Conservation (phyloP, 2,888 invertebrate genomes). For the Acleris holmiana region DNA sequence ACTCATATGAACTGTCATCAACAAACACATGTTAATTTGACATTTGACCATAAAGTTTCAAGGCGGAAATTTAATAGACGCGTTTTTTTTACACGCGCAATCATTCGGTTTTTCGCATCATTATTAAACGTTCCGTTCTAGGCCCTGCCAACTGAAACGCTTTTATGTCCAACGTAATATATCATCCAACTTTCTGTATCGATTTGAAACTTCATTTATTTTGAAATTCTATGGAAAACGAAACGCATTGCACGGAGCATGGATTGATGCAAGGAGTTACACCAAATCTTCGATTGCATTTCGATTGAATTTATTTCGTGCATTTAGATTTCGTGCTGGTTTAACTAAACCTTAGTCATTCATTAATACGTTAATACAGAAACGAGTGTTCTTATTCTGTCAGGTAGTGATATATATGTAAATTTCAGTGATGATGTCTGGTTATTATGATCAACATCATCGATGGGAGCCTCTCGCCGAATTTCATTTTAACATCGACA, state of each 20-base stretch:
- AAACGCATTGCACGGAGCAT: conserved; percentile 8
- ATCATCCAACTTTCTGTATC: not conserved
- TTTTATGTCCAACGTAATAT: not conserved
- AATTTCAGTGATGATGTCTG: conserved; percentile 64
- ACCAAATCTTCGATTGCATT: conserved; percentile 9
- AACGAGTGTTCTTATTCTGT: not conserved
- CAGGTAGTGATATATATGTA: conserved; percentile 5
- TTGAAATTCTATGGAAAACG: conserved; percentile 3
- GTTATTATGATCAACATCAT: conserved; percentile 72
- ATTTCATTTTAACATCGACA: conserved; percentile 78
- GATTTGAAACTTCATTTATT: not conserved
- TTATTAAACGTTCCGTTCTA: conserved; percentile 4
- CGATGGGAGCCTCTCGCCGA: conserved; percentile 89
- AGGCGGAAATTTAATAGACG: not conserved
- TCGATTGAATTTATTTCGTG: conserved; percentile 9
- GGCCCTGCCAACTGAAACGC: not conserved
- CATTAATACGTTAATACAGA: not conserved
- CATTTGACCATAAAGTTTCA: conserved; percentile 12
- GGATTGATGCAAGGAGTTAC: not conserved
- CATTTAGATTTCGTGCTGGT: conserved; percentile 6
- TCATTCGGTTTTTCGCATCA: conserved; percentile 4
- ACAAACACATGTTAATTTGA: conserved; percentile 15
- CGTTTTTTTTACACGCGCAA: not conserved
- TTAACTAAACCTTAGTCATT: not conserved
- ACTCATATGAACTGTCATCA: conserved; percentile 10